A percentile compares a stretch with the other conserved stretches of the same genome.
Evolutionary conservation across 2,113 vertebrate species (phyloP).

Genomic region (Martes martes): DNA sequence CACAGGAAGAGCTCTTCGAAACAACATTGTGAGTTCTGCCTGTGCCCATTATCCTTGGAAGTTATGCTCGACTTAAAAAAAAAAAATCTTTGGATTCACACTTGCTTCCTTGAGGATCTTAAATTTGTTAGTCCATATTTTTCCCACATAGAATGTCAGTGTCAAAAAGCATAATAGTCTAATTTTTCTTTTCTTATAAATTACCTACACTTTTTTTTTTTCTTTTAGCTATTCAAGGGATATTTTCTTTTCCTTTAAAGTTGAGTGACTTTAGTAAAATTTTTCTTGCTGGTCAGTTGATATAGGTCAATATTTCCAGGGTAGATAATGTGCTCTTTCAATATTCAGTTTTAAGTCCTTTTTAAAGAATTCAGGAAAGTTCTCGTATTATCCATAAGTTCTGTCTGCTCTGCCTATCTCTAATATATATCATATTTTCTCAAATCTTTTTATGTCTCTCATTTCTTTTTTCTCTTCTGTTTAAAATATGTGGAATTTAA

Average conservation of each 20-base stretch:
- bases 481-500: neutral
- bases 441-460: neutral
- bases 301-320: neutral
- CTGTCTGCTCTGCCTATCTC: neutral
- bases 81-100: neutral
- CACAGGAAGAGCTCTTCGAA: neutral
- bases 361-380: neutral
- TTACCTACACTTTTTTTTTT: neutral
- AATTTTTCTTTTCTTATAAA: neutral
- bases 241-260: neutral
- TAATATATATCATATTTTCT: neutral
- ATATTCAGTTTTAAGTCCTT: neutral
- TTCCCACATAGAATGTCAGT: neutral
- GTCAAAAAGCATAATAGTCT: neutral
- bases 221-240: neutral
- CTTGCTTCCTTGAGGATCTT: conserved; percentile 1
- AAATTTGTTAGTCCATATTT: neutral
- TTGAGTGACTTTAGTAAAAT: neutral
- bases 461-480: neutral
- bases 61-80: neutral
- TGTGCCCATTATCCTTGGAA: neutral
- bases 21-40: neutral
- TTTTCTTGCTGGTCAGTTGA: neutral
- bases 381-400: neutral
- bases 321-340: neutral